Percentiles rank a stretch among this genome's conserved stretches.
Conservation (phyloP, 2,888 invertebrate species). For the Drosophila subsilvestris region DNA sequence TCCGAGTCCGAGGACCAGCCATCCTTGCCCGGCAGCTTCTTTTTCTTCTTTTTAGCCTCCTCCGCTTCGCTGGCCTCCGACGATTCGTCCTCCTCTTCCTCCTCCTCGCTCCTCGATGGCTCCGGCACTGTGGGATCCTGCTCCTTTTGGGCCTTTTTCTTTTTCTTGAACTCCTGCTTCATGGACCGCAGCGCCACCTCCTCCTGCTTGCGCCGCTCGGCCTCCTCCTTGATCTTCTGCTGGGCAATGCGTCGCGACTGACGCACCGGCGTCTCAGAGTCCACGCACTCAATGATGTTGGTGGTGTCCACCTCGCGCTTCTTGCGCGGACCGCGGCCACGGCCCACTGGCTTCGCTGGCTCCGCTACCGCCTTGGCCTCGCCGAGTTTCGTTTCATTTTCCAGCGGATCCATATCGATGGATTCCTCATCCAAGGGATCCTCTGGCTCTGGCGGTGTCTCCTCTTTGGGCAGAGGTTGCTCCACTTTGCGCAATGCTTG, state of each 20-base stretch:
- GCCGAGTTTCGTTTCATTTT: background rate
- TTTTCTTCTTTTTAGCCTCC: conserved; percentile 82
- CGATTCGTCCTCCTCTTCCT: conserved; percentile 64
- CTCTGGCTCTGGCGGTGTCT: conserved; percentile 5
- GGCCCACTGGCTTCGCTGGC: conserved; percentile 34
- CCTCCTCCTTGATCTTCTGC: conserved; percentile 93
- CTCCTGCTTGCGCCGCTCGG: conserved; percentile 90
- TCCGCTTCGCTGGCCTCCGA: conserved; percentile 80
- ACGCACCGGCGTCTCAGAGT: conserved; percentile 86
- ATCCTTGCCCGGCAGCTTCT: conserved; percentile 82
- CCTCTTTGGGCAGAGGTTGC: conserved; percentile 15
- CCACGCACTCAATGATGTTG: conserved; percentile 81
- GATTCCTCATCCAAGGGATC: background rate
- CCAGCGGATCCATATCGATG: background rate
- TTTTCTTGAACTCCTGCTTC: conserved; percentile 87
- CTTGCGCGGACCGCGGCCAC: conserved; percentile 75
- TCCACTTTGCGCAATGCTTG: background rate
- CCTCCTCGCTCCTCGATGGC: conserved; percentile 61
- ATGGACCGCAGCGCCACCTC: conserved; percentile 89
- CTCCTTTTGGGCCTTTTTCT: conserved; percentile 83
- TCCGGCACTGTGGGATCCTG: conserved; percentile 80
- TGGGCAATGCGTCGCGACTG: conserved; percentile 94
- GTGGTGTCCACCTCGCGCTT: conserved; percentile 82
- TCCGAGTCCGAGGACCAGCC: conserved; percentile 84
- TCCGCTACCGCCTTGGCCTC: background rate